Evolutionary conservation across 2,113 vertebrate genomes (phyloP).

Genomic region (Stegastes partitus): DNA sequence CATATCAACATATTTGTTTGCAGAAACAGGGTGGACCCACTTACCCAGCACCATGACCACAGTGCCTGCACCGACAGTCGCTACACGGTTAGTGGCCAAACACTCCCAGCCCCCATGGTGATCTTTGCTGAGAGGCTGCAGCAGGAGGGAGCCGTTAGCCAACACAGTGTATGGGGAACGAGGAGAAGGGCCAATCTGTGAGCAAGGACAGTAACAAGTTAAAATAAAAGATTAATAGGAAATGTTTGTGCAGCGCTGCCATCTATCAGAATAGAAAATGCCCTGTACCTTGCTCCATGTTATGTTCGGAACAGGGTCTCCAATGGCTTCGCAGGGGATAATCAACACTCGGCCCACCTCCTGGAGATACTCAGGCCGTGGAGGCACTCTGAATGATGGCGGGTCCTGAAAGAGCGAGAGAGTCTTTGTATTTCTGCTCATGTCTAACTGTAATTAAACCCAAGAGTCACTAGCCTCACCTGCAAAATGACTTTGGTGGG

Average conservation of each 20-base stretch:
- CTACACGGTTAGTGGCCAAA: constrained; percentile 89
- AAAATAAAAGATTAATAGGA: not conserved
- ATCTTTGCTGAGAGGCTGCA: constrained; percentile 90
- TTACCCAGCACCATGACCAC: constrained; percentile 91
- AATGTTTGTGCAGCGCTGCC: not conserved
- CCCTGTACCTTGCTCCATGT: constrained; percentile 92
- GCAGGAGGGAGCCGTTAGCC: constrained; percentile 89
- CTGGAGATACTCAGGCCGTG: constrained; percentile 92
- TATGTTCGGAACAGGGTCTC: constrained; percentile 89
- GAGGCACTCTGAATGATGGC: constrained; percentile 86
- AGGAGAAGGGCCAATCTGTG: constrained; percentile 82
- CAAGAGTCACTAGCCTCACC: constrained; percentile 77
- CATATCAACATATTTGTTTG: not conserved
- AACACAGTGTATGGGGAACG: constrained; percentile 83
- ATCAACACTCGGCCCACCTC: constrained; percentile 93
- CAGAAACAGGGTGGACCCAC: constrained; percentile 26
- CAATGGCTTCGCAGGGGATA: constrained; percentile 88
- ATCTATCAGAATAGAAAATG: not conserved
- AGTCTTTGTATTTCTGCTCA: constrained; percentile 1
- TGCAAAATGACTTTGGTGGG: constrained; percentile 91
- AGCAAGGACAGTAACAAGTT: not conserved
- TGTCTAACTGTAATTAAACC: not conserved
- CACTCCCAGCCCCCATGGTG: constrained; percentile 95
- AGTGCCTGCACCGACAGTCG: constrained; percentile 86
- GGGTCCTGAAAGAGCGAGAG: constrained; percentile 86